These are phyloP conservation scores for Montipora capitata DNA, from an alignment of 92 coral and sea anemone genomes.

Conservation along the genomic window DNA sequence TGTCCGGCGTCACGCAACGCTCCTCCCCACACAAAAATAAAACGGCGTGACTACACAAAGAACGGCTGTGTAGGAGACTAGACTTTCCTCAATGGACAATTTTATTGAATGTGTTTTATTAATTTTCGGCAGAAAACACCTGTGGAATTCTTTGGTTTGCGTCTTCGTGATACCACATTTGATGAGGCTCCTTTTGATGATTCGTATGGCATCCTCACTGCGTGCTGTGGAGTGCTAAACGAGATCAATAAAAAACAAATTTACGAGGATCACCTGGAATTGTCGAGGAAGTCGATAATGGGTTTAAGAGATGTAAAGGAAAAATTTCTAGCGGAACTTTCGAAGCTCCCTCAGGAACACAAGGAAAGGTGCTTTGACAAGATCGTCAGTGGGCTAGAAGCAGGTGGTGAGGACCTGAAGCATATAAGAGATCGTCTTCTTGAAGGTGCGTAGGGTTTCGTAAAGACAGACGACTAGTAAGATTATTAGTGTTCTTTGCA, in stretches of 20 bases:
- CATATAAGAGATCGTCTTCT: slow-evolving; percentile 19
- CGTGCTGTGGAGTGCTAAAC: background rate
- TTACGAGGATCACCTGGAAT: background rate
- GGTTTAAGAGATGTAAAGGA: no score
- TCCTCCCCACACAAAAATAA: no score
- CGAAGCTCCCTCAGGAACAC: background rate
- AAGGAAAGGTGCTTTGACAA: slow-evolving; percentile 21
- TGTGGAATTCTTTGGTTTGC: slow-evolving; percentile 64
- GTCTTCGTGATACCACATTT: slow-evolving; percentile 23
- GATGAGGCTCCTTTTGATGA: background rate
- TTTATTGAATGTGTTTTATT: background rate
- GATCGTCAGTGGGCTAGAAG: background rate
- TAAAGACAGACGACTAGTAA: no score
- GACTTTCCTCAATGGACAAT: background rate
- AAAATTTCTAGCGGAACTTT: background rate
- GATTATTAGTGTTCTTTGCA: no score
- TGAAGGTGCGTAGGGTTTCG: background rate
- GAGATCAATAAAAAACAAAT: background rate
- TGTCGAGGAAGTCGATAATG: background rate
- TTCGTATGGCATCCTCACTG: background rate
- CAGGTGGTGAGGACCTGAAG: background rate
- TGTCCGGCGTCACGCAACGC: no score
- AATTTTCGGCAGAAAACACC: slow-evolving; percentile 26
- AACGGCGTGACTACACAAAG: no score
- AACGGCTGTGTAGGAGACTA: no score